phyloP scores from a whole-genome alignment of 2,797 vertebrate species.

The Mycteria americana region DNA sequence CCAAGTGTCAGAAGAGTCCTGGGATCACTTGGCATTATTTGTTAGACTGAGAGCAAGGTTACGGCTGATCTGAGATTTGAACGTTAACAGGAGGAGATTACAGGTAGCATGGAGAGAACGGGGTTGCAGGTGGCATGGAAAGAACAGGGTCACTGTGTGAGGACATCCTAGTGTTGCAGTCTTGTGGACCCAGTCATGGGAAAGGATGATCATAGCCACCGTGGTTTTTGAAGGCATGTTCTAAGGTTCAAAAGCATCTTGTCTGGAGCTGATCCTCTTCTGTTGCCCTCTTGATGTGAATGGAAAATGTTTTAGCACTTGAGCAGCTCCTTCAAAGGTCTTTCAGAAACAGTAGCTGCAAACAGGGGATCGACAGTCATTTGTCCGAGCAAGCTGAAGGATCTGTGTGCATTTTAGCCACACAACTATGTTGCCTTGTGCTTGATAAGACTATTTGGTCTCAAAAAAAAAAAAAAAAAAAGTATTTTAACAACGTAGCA shows the following conservation, averaged over 20 bases:
- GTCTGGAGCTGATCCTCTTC: not conserved
- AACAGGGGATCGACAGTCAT: not conserved
- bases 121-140: not conserved
- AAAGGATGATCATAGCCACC: not conserved
- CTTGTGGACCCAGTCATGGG: not conserved
- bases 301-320: not conserved
- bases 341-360: not conserved
- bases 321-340: not conserved
- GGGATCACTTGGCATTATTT: not conserved
- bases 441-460: not conserved
- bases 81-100: not conserved
- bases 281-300: not conserved
- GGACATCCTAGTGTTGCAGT: not conserved
- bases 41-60: not conserved
- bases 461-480: not conserved
- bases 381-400: not conserved
- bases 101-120: not conserved
- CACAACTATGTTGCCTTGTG: not conserved
- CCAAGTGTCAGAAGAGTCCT: not conserved
- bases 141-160: not conserved
- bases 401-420: not conserved
- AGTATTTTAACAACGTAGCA: not conserved
- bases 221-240: not conserved
- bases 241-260: not conserved
- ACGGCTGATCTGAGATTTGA: not conserved